Evolutionary conservation across 2,888 invertebrate species (phyloP), one percentile per base, ranked within the genome.

Genomic region (Cremastinae sp.): DNA sequence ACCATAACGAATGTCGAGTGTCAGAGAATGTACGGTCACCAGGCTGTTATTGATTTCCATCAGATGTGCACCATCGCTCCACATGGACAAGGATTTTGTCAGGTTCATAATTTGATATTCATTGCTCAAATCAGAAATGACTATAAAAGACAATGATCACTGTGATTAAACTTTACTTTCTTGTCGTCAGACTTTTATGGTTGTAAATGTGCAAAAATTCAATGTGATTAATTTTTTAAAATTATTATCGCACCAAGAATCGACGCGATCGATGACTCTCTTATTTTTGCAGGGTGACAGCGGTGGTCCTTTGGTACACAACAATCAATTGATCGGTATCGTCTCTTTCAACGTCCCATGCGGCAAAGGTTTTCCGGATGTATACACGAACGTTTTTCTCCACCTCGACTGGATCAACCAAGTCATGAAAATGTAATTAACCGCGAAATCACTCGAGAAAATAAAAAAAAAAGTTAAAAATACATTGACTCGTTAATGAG

Each of bases 241-340:
- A 28, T 5, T 5, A 5, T 28, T 28, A 28, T 28, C 28, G 28
- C 2, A 51, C 2, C 43, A 45, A 12, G 7, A 9, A 56, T 5
- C 1, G 1, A 8, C 56, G 18, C 4, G 2, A 10, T 43, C 45
- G 45, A 16, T 16, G n/a, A 35, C 12, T 41, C 53, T 58, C 39
- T 49, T 35, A 39, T 35, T 59, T 72, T 75, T 56, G 28, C 56
- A 80, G 80, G 80, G 81, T 47, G 81, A 81, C 55, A 79, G 80
- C 49, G 81, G 81, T 28, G 71, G 81, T 14, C 74, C 79, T 10
- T 43, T 81, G 8, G 73, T 64, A 10, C 16, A 37, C 16, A 39
- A 69, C 1, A 69, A 62, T 1, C n/a, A 49, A 56, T 10, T 81
- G 43, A 20, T 80, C 10, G 81, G 81, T 28, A 47, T 81, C 7